Base-by-base conservation (phyloP, 2,113 vertebrate genomes). In the Ctenomys sociabilis region DNA sequence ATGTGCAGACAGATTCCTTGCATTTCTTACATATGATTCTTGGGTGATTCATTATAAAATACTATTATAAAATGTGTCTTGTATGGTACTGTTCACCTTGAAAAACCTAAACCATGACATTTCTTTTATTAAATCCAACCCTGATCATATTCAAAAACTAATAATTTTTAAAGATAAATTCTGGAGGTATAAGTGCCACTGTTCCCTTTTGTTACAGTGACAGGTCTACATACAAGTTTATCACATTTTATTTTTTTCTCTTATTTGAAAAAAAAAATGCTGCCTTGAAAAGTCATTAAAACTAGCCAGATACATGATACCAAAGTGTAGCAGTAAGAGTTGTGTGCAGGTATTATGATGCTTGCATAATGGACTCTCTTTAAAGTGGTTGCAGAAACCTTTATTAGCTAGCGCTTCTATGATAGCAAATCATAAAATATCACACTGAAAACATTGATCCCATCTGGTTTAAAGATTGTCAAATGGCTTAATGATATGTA, bases 271-370 rank as follows among this genome's bases (percentile, higher is more conserved):
- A 52, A 40, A 70, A 75, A 73, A 88, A 91, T 78, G 45, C 85
- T 89, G 73, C 92, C 80, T 90, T 64, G 11, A 54, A 57, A 97
- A 94, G 14, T 93, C 59, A 95, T 81, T 88, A 85, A 22, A 95
- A 43, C 16, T 80, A 84, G 30, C 13, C 63, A 59, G 82, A 93
- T 61, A 95, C 77, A 68, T 88, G 85, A 88, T 92, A 45, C n/a
- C 94, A 93, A 95, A 70, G 59, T 80, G 45, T 90, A 90, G 80
- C 77, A 96, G 85, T 87, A 96, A 97, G 32, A 52, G 92, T 91
- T 93, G 94, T 95, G 97, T 96, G 82, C 77, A 95, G 68, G 61
- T 96, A 97, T 94, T 95, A 97, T 93, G 75, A 75, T 91, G 93
- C 96, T 96, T 97, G 82, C 93, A 97, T 97, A 97, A 93, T 89